A percentile compares a stretch with the other conserved stretches of the same genome.
These are phyloP conservation scores for Siniperca undulata DNA, from an alignment of 2,797 vertebrate genomes.

Conservation along the genomic window DNA sequence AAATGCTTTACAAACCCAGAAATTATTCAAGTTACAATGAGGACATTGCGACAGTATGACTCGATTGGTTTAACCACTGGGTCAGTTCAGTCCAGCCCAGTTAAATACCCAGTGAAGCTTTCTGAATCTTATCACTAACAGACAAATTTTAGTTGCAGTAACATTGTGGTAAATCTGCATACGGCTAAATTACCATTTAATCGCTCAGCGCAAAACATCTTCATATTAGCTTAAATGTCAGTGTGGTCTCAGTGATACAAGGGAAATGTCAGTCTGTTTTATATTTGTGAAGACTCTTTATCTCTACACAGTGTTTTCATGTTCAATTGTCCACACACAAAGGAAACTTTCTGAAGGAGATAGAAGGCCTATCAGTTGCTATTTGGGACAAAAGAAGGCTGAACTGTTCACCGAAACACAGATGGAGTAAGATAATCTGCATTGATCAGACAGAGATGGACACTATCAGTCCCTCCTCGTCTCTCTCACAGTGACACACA, in stretches of 20 bases:
- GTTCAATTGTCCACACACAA: conserved; percentile 34
- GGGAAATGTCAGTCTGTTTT: conserved; percentile 35
- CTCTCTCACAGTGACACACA: conserved; percentile 15
- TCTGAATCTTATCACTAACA: background rate
- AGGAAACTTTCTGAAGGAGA: conserved; percentile 13
- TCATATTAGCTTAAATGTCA: conserved; percentile 22
- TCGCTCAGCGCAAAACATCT: conserved; percentile 1
- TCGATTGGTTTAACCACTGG: too few relatives aligned
- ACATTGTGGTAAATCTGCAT: background rate
- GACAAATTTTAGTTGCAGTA: background rate
- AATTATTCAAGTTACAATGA: background rate
- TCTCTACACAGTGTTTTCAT: conserved; percentile 19
- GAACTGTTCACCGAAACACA: conserved; percentile 26
- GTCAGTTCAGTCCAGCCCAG: too few relatives aligned
- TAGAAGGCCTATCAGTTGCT: conserved; percentile 14
- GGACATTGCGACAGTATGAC: background rate
- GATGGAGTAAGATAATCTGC: conserved; percentile 38
- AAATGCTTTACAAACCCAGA: background rate
- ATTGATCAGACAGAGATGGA: conserved; percentile 31
- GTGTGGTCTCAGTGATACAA: background rate
- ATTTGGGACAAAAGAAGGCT: conserved; percentile 39
- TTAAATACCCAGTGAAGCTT: background rate
- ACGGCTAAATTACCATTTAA: background rate
- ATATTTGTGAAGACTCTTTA: conserved; percentile 6
- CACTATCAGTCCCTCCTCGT: conserved; percentile 2